Conservation (phyloP, 2,888 invertebrate genomes). For the Endotricha flammealis region DNA sequence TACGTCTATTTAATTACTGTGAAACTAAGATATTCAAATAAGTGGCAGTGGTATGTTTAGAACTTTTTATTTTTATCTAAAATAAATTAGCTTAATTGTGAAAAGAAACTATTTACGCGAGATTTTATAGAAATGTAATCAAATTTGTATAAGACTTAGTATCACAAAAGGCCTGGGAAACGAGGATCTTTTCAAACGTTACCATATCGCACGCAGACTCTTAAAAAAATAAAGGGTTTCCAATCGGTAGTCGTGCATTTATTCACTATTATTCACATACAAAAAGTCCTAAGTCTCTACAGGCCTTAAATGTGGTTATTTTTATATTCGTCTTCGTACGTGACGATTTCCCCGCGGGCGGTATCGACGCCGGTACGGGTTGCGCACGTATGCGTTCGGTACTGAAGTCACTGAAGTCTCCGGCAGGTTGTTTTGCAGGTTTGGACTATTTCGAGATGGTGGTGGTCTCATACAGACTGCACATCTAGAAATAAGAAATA, state of each 20-base stretch:
- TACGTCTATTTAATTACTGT: constrained; percentile 2
- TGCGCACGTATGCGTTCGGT: constrained; percentile 47
- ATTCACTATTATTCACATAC: too few species aligned
- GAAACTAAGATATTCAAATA: constrained; percentile 4
- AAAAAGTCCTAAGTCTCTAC: too few species aligned
- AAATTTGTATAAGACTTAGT: constrained; percentile 10
- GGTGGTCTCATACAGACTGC: constrained; percentile 60
- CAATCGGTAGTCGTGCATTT: too few species aligned
- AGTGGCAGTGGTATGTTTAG: constrained; percentile 3
- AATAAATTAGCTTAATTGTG: not conserved
- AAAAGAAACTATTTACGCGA: not conserved
- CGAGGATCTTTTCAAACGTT: too few species aligned
- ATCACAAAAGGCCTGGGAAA: too few species aligned
- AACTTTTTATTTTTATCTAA: not conserved
- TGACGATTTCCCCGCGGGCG: constrained; percentile 23
- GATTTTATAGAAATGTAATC: not conserved
- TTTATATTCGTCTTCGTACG: constrained; percentile 27
- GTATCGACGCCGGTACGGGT: constrained; percentile 8
- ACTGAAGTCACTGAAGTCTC: constrained; percentile 36
- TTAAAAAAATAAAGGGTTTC: too few species aligned
- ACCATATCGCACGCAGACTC: too few species aligned
- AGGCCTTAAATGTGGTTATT: constrained; percentile 12
- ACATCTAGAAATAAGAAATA: constrained; percentile 39
- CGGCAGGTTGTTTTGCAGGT: constrained; percentile 19
- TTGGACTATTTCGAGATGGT: constrained; percentile 30